A percentile compares a stretch with the other conserved stretches of the same genome.
phyloP scores from a whole-genome alignment of 2,113 vertebrate genomes.

The Marcusenius ussheri region DNA sequence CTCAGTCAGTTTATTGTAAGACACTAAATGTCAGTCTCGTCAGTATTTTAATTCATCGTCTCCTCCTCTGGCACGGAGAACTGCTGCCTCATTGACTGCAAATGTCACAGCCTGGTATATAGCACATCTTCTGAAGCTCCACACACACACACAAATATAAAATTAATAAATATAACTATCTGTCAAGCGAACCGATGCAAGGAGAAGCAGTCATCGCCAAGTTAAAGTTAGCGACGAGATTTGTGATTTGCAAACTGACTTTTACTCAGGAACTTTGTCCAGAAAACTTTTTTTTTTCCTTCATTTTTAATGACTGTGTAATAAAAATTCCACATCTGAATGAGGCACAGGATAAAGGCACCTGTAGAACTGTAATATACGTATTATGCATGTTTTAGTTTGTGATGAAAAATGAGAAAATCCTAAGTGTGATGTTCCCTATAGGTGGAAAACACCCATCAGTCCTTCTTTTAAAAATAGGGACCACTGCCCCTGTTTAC shows the following conservation, averaged over 20 bases:
- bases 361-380: neutral
- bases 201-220: neutral
- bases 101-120: neutral
- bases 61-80: neutral
- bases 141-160: neutral
- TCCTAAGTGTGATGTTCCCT: neutral
- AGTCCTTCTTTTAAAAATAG: neutral
- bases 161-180: neutral
- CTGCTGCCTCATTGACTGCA: neutral
- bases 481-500: neutral
- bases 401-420: neutral
- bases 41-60: slow-evolving; percentile 8
- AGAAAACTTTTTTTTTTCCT: slow-evolving; percentile 5
- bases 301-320: slow-evolving; percentile 7
- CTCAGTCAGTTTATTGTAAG: neutral
- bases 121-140: neutral
- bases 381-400: neutral
- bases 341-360: neutral
- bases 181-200: neutral
- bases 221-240: slow-evolving; percentile 14
- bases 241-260: slow-evolving; percentile 22
- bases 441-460: neutral
- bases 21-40: neutral
- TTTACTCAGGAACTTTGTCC: slow-evolving; percentile 22
- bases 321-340: neutral